Conservation (phyloP, 1,140 invertebrate genomes). For the Sitophilus oryzae region DNA sequence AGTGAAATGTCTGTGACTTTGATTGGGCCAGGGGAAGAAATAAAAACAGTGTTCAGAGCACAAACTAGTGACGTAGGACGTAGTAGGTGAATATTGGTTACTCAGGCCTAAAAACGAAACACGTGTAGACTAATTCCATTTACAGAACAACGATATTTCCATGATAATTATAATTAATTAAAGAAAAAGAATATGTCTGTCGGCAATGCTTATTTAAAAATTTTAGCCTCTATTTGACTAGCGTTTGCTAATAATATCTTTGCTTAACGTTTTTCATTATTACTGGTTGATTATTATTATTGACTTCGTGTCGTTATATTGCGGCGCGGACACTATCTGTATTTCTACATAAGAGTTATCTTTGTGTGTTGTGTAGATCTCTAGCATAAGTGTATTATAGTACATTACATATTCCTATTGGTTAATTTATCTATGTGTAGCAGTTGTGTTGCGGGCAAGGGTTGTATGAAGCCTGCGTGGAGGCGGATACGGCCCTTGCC, state of each 20-base stretch:
- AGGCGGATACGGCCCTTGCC: conserved; percentile 22
- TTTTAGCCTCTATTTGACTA: conserved; percentile 43
- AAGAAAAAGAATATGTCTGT: conserved; percentile 38
- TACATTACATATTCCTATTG: conserved; percentile 43
- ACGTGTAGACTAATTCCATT: conserved; percentile 45
- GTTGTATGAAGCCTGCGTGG: conserved; percentile 21
- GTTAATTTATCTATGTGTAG: conserved; percentile 46
- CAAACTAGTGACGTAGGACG: conserved; percentile 37
- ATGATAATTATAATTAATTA: conserved; percentile 35
- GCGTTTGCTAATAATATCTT: conserved; percentile 35
- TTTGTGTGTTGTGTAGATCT: conserved; percentile 47
- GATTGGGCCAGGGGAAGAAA: neutral
- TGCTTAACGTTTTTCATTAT: conserved; percentile 33
- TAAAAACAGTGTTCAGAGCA: conserved; percentile 33
- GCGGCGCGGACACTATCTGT: conserved; percentile 29
- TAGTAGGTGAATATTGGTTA: conserved; percentile 39
- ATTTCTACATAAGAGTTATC: conserved; percentile 43
- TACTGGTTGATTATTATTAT: conserved; percentile 33
- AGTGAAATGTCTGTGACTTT: conserved; percentile 11
- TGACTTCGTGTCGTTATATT: conserved; percentile 26
- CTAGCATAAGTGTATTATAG: conserved; percentile 46
- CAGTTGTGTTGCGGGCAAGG: conserved; percentile 42
- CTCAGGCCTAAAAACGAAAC: conserved; percentile 46
- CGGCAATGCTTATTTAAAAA: conserved; percentile 42
- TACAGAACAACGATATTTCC: conserved; percentile 46